phyloP scores from a whole-genome alignment of 2,797 vertebrate genomes.

The Anabacerthia variegaticeps region DNA sequence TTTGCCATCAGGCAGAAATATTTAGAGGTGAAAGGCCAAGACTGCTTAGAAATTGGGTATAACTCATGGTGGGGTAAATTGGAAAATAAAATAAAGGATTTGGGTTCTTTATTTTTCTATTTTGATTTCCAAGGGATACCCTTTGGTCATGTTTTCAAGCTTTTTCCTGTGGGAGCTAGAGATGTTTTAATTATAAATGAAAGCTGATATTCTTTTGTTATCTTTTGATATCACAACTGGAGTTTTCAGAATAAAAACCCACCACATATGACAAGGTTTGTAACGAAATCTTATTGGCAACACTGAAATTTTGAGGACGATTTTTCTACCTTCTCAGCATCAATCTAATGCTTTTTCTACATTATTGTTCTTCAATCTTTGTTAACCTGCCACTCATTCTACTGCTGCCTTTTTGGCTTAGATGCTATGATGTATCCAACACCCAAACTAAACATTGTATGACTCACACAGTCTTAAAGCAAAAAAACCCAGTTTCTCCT shows the following conservation, averaged over 20 bases:
- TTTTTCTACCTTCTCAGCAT: not conserved
- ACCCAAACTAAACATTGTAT: slow-evolving; percentile 25
- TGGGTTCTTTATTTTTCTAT: not conserved
- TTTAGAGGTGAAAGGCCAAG: slow-evolving; percentile 33
- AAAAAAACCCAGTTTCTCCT: not conserved
- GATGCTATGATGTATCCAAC: slow-evolving; percentile 14
- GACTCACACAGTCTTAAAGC: not conserved
- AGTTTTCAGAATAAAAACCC: not conserved
- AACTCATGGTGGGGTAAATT: not conserved
- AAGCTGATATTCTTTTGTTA: not conserved
- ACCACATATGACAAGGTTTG: not conserved
- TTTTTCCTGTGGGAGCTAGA: not conserved
- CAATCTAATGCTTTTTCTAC: not conserved
- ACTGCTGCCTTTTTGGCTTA: slow-evolving; percentile 27
- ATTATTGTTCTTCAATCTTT: slow-evolving; percentile 2
- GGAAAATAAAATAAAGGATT: not conserved
- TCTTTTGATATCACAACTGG: not conserved
- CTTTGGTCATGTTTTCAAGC: not conserved
- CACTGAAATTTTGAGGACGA: not conserved
- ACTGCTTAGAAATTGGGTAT: not conserved
- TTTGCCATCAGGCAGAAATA: slow-evolving; percentile 31
- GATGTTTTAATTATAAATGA: slow-evolving; percentile 28
- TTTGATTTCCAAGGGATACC: not conserved
- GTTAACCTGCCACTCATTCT: slow-evolving; percentile 21
- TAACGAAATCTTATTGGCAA: not conserved